Percentiles rank a stretch among this genome's conserved stretches.
Conservation (phyloP, 2,797 vertebrate species). For the Apogon hyalosoma region DNA sequence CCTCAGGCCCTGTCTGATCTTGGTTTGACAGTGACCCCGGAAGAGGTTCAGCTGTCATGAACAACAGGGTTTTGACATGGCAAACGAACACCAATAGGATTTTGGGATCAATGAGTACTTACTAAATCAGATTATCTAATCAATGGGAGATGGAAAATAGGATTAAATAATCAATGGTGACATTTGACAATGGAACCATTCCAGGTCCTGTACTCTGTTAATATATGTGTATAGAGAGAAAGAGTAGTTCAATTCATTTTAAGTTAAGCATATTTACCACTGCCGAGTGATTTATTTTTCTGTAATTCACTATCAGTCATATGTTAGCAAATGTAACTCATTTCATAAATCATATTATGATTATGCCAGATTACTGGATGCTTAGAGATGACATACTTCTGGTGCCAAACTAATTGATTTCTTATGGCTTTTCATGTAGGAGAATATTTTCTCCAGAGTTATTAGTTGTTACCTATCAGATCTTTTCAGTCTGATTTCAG, state of each 20-base stretch:
- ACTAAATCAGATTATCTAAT: constrained; percentile 55
- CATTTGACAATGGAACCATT: constrained; percentile 28
- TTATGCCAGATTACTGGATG: constrained; percentile 52
- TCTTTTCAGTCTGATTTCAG: not conserved
- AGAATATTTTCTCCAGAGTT: constrained; percentile 1
- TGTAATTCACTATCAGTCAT: constrained; percentile 7
- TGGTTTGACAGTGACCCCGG: constrained; percentile 4
- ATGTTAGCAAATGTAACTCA: constrained; percentile 32
- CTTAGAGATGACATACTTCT: constrained; percentile 37
- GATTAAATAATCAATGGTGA: constrained; percentile 50
- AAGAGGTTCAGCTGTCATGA: constrained; percentile 50
- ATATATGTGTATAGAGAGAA: not conserved
- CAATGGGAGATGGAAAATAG: constrained; percentile 43
- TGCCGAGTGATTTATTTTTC: constrained; percentile 7
- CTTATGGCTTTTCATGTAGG: constrained; percentile 7
- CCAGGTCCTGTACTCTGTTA: not conserved
- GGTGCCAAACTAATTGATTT: constrained; percentile 42
- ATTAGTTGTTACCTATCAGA: not conserved
- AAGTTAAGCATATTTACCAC: not conserved
- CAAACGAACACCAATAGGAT: constrained; percentile 39
- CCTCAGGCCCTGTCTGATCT: not conserved
- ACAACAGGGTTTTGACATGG: constrained; percentile 29
- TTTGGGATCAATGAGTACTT: constrained; percentile 50
- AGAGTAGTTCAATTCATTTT: not conserved
- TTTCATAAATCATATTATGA: constrained; percentile 39